phyloP scores from a whole-genome alignment of 1,140 invertebrate genomes.

The Drosophila lacertosa region DNA sequence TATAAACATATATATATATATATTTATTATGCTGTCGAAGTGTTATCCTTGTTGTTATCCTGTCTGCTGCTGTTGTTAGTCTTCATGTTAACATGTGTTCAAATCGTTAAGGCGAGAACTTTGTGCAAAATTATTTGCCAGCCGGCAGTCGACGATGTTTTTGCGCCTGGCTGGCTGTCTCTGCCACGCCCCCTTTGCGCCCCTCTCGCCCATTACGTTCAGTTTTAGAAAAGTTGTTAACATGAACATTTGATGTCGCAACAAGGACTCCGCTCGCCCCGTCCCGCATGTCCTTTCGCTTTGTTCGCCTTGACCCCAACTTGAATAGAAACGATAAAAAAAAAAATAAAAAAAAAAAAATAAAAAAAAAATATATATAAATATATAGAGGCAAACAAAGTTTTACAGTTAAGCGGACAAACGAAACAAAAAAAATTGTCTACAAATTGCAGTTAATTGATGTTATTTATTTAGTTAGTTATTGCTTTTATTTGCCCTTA shows the following conservation, averaged over 20 bases:
- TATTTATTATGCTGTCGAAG: conserved; percentile 80
- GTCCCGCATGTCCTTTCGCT: no score
- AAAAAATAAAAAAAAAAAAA: no score
- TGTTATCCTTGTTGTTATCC: conserved; percentile 70
- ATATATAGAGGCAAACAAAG: no score
- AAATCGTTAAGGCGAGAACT: conserved; percentile 82
- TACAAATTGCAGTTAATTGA: conserved; percentile 82
- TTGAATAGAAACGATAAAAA: no score
- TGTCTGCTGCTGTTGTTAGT: conserved; percentile 62
- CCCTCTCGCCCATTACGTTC: conserved; percentile 42
- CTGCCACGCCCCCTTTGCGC: neutral
- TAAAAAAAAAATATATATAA: no score
- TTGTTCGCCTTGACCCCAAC: no score
- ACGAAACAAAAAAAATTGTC: conserved; percentile 78
- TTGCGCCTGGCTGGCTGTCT: conserved; percentile 62
- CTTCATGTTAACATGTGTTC: conserved; percentile 80
- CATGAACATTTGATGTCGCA: conserved; percentile 82
- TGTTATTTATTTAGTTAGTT: conserved; percentile 82
- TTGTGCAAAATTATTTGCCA: conserved; percentile 82
- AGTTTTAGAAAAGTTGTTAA: conserved; percentile 82
- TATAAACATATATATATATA: no score
- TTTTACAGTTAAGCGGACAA: conserved; percentile 82
- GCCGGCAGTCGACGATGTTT: conserved; percentile 79
- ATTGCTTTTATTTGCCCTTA: conserved; percentile 54
- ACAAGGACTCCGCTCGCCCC: conserved; percentile 33